These are phyloP conservation scores for Megamerina dolium DNA, from an alignment of 2,888 invertebrate species.

Conservation along the genomic window DNA sequence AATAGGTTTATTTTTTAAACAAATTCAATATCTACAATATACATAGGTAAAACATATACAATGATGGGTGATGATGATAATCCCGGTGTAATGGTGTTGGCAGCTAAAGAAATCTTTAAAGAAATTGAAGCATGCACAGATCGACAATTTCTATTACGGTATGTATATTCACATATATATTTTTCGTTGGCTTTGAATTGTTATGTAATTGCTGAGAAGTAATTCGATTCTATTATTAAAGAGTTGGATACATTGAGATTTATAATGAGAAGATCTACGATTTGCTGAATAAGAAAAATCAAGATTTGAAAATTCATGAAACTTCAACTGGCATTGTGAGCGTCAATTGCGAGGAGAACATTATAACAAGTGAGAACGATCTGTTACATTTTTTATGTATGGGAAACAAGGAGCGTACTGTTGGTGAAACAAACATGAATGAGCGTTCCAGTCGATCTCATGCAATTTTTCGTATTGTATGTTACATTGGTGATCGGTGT, in stretches of 20 bases:
- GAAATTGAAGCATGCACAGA: slow-evolving; percentile 56
- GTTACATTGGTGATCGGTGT: slow-evolving; percentile 43
- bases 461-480: slow-evolving; percentile 79
- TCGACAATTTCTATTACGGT: slow-evolving; percentile 64
- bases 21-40: background rate
- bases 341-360: slow-evolving; percentile 61
- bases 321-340: slow-evolving; percentile 57
- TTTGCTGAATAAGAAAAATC: slow-evolving; percentile 58
- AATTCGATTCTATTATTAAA: slow-evolving; percentile 29
- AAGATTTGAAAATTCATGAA: slow-evolving; percentile 62
- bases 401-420: slow-evolving; percentile 65
- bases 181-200: slow-evolving; percentile 11
- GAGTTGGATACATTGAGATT: slow-evolving; percentile 81
- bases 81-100: slow-evolving; percentile 69
- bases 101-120: slow-evolving; percentile 66
- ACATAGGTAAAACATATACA: slow-evolving; percentile 65
- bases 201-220: slow-evolving; percentile 28
- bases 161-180: slow-evolving; percentile 3
- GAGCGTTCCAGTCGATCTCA: slow-evolving; percentile 84
- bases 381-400: slow-evolving; percentile 55
- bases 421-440: slow-evolving; percentile 81
- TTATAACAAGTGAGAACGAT: slow-evolving; percentile 59
- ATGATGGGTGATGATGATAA: slow-evolving; percentile 67
- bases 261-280: slow-evolving; percentile 82
- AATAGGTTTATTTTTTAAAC: background rate